A percentile compares a stretch with the other conserved stretches of the same genome.
phyloP scores from a whole-genome alignment of 2,797 vertebrate genomes.

The Orientallactaga sibirica region DNA sequence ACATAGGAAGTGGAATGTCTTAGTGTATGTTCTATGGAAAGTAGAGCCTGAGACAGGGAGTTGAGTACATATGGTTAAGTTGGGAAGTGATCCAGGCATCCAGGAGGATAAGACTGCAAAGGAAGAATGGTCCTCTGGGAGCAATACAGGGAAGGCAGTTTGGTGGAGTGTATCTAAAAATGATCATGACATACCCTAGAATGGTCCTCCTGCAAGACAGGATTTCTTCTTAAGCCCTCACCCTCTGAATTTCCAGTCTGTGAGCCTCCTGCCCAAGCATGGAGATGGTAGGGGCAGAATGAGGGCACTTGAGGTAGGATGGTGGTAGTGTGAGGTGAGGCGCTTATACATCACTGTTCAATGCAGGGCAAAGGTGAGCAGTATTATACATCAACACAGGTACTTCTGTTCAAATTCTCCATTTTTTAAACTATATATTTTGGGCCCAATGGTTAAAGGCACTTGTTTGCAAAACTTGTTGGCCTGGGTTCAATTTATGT shows the following conservation, averaged over 20 bases:
- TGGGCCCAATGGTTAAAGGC: no score
- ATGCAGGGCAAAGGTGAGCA: neutral
- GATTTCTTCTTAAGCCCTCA: neutral
- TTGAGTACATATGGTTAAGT: neutral
- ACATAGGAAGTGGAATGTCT: neutral
- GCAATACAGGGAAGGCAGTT: neutral
- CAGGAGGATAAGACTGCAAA: neutral
- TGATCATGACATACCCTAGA: neutral
- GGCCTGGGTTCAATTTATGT: no score
- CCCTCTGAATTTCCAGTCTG: neutral
- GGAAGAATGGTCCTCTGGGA: neutral
- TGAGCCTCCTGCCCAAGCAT: neutral
- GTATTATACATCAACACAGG: no score
- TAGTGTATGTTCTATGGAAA: constrained; percentile 9
- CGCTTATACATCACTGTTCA: neutral
- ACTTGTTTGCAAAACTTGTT: no score
- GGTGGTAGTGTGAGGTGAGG: neutral
- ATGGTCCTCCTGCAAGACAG: neutral
- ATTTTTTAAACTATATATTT: no score
- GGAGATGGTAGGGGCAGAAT: neutral
- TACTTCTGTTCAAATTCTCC: no score
- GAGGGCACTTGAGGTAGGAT: neutral
- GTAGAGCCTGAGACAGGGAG: neutral
- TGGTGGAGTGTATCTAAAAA: neutral
- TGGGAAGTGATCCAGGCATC: neutral